A percentile compares a stretch with the other conserved stretches of the same genome.
These are phyloP conservation scores for Poeciliopsis presidionis DNA, from an alignment of 2,797 vertebrate genomes.

Conservation along the genomic window DNA sequence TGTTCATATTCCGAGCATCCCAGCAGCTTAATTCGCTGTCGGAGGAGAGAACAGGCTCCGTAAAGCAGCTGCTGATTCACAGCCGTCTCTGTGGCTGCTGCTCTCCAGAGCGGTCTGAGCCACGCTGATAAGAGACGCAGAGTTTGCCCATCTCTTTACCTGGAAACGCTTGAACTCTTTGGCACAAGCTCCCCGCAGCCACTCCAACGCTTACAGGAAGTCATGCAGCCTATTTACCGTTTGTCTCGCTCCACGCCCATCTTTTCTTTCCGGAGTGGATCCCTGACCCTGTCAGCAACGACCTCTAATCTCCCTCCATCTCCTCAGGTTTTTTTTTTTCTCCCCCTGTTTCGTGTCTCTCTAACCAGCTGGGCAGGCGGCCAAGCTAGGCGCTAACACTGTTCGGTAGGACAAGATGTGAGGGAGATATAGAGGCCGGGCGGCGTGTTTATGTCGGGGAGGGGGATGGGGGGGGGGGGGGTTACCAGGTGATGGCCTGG, in stretches of 20 bases:
- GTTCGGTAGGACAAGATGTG: constrained; percentile 42
- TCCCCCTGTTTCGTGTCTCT: constrained; percentile 49
- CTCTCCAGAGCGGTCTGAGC: constrained; percentile 47
- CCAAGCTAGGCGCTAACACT: constrained; percentile 55
- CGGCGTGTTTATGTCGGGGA: constrained; percentile 17
- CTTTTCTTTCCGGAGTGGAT: constrained; percentile 43
- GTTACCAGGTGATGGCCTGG: constrained; percentile 76
- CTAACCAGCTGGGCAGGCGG: constrained; percentile 53
- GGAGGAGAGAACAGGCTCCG: constrained; percentile 28
- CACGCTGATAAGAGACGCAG: constrained; percentile 39
- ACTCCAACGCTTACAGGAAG: constrained; percentile 40
- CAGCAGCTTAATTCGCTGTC: constrained; percentile 40
- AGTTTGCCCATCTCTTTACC: constrained; percentile 33
- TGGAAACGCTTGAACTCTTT: constrained; percentile 39
- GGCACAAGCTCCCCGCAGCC: constrained; percentile 11
- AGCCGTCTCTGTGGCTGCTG: constrained; percentile 33
- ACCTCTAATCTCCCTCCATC: constrained; percentile 67
- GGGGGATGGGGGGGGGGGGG: constrained; percentile 45
- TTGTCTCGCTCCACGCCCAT: constrained; percentile 39
- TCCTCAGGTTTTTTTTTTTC: constrained; percentile 8
- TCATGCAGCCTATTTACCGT: constrained; percentile 46
- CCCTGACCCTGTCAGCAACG: constrained; percentile 43
- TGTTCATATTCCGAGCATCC: constrained; percentile 24
- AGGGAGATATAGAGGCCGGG: constrained; percentile 44
- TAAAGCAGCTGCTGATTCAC: constrained; percentile 58